These are phyloP conservation scores for Campylorhamphus procurvoides DNA, from an alignment of 2,113 vertebrate genomes.

Conservation along the genomic window DNA sequence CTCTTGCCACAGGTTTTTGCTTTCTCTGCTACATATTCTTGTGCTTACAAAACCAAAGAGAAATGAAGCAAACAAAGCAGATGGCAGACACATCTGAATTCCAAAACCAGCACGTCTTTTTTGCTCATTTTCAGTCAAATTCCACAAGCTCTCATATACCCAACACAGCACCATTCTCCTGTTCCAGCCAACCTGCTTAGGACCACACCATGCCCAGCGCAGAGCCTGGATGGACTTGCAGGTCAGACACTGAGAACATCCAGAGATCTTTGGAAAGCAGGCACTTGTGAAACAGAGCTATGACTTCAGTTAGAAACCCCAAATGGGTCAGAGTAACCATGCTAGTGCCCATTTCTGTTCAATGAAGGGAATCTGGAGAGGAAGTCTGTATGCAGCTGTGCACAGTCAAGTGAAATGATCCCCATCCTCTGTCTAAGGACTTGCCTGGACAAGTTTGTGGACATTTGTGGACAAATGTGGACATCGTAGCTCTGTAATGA, in stretches of 20 bases:
- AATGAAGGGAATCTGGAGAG: not conserved
- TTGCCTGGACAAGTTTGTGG: not conserved
- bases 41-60: not conserved
- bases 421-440: not conserved
- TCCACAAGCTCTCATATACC: not conserved
- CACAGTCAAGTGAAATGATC: not conserved
- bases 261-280: not conserved
- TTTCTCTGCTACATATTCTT: not conserved
- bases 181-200: not conserved
- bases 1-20: not conserved
- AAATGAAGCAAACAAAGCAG: not conserved
- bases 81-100: not conserved
- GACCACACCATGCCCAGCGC: not conserved
- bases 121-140: not conserved
- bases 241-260: not conserved
- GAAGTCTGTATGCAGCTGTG: not conserved
- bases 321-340: not conserved
- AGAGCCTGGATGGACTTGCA: not conserved
- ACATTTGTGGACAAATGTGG: not conserved
- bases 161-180: not conserved
- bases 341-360: not conserved
- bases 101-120: not conserved
- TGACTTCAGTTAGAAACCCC: not conserved
- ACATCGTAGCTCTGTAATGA: not conserved
- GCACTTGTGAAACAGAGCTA: not conserved